phyloP scores from a whole-genome alignment of 2,797 vertebrate species.

The Antrozous pallidus region DNA sequence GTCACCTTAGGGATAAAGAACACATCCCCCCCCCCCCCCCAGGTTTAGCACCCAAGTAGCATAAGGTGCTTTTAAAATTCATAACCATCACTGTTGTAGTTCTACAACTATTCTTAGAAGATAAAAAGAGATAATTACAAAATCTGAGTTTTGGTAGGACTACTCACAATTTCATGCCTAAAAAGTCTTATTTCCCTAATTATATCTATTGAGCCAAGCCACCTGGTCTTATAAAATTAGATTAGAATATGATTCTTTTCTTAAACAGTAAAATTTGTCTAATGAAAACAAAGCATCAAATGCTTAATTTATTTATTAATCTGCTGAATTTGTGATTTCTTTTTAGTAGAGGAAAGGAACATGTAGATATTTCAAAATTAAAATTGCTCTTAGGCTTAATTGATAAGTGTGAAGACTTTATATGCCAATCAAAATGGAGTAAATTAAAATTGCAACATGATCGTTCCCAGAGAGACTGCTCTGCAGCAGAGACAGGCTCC shows the following conservation, averaged over 20 bases:
- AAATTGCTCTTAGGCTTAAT: not conserved
- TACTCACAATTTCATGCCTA: constrained; percentile 9
- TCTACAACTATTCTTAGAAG: not conserved
- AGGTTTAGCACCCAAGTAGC: constrained; percentile 4
- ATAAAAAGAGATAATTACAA: not conserved
- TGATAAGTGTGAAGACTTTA: not conserved
- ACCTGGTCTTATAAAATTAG: not conserved
- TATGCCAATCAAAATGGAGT: not conserved
- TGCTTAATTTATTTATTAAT: not conserved
- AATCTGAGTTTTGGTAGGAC: not conserved
- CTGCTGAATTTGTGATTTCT: not conserved
- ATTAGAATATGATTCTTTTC: constrained; percentile 1
- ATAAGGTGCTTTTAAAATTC: constrained; percentile 28
- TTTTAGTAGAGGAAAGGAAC: not conserved
- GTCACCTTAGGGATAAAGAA: not conserved
- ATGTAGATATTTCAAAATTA: not conserved
- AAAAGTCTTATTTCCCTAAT: not conserved
- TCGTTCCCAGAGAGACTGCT: not conserved
- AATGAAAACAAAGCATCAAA: not conserved
- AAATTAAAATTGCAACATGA: not conserved
- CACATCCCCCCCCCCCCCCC: not conserved
- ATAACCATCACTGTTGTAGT: not conserved
- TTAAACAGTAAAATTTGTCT: not conserved
- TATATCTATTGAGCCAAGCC: not conserved
- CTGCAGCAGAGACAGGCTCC: rapidly evolving